phyloP scores from a whole-genome alignment of 2,888 invertebrate species.

The Caradrina clavipalpis region DNA sequence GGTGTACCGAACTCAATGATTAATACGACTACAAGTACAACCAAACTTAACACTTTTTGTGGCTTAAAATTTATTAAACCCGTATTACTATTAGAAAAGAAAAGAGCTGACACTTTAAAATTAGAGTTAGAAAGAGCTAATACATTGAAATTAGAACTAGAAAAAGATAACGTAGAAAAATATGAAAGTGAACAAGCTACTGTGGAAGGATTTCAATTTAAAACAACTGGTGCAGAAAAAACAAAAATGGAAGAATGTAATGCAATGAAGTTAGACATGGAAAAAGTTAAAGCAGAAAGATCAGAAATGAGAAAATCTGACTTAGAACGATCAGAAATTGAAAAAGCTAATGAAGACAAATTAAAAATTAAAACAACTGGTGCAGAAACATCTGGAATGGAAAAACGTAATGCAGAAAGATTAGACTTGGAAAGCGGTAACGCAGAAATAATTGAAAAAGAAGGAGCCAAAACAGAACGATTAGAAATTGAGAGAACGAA shows the following conservation, averaged over 20 bases:
- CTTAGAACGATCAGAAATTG: not conserved
- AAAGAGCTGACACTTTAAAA: not conserved
- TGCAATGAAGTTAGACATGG: not conserved
- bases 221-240: not conserved
- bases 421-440: not conserved
- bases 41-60: not conserved
- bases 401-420: not conserved
- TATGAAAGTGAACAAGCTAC: not conserved
- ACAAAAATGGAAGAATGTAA: conserved; percentile 1
- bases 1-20: conserved; percentile 2
- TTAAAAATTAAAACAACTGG: not conserved
- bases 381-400: not conserved
- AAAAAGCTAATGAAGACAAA: not conserved
- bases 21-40: not conserved
- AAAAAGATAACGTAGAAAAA: not conserved
- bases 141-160: not conserved
- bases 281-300: not conserved
- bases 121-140: not conserved
- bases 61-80: not conserved
- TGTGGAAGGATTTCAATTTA: not conserved
- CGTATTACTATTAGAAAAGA: not conserved
- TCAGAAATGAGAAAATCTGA: not conserved
- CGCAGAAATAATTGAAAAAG: not conserved
- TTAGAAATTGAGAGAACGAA: not conserved
- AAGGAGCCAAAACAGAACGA: not conserved